These are phyloP conservation scores for Diachasmimorpha longicaudata DNA, from an alignment of 1,140 invertebrate species.

Conservation along the genomic window DNA sequence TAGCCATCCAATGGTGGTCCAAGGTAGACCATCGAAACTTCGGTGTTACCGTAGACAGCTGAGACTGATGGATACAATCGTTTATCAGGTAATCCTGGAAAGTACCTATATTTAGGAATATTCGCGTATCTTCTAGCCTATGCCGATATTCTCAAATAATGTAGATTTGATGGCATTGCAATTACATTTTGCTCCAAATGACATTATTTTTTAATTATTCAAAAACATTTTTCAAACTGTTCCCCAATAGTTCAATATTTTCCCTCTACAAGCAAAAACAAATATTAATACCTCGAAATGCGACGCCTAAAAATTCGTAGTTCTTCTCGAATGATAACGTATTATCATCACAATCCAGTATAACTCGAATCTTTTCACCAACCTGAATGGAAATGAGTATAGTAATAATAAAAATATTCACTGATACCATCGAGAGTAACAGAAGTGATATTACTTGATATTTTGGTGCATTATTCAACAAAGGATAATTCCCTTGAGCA, in stretches of 20 bases:
- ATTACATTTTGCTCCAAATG: too few relatives aligned
- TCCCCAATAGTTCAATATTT: too few relatives aligned
- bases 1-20: constrained; percentile 94
- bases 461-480: constrained; percentile 96
- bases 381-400: constrained; percentile 70
- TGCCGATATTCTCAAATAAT: too few relatives aligned
- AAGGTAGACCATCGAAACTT: constrained; percentile 99
- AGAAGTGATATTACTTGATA: constrained; percentile 78
- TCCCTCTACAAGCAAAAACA: background rate
- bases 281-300: constrained; percentile 83
- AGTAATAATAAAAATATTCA: constrained; percentile 8
- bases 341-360: constrained; percentile 97
- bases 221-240: too few relatives aligned
- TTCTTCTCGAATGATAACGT: constrained; percentile 98
- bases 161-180: too few relatives aligned
- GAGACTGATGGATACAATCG: constrained; percentile 95
- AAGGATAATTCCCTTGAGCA: constrained; percentile 92
- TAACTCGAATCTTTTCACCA: constrained; percentile 94
- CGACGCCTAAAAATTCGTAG: constrained; percentile 97
- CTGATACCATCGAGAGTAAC: background rate
- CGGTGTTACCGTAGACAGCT: constrained; percentile 98
- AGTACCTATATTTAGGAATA: too few relatives aligned
- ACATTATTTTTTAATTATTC: too few relatives aligned
- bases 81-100: constrained; percentile 88
- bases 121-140: too few relatives aligned